phyloP scores from a whole-genome alignment of 2,113 vertebrate genomes.

The Laticauda laticaudata region DNA sequence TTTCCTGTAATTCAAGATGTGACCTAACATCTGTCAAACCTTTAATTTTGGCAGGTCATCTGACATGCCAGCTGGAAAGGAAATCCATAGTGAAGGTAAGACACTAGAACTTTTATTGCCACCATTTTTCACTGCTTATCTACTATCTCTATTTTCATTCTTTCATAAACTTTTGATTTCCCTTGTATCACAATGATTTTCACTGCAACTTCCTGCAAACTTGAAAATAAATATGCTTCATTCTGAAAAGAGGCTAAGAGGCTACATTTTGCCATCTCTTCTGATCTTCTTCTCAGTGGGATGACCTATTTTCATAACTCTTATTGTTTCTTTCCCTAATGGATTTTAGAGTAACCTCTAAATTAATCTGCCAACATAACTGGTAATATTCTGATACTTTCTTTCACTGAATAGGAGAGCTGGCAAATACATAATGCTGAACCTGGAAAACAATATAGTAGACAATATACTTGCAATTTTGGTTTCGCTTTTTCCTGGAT shows the following conservation, averaged over 20 bases:
- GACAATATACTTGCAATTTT: neutral
- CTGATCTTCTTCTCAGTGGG: slow-evolving; percentile 45
- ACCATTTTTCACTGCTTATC: slow-evolving; percentile 31
- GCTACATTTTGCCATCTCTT: slow-evolving; percentile 54
- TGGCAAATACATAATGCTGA: accelerated
- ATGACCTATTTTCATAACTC: slow-evolving; percentile 60
- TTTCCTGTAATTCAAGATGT: slow-evolving; percentile 58
- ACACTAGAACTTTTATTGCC: slow-evolving; percentile 41
- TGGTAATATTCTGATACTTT: slow-evolving; percentile 42
- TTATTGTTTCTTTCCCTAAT: slow-evolving; percentile 56
- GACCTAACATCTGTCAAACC: slow-evolving; percentile 57
- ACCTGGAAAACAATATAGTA: neutral
- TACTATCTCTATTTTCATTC: neutral
- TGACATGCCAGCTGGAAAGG: slow-evolving; percentile 42
- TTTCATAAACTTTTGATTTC: slow-evolving; percentile 35
- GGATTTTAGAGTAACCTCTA: slow-evolving; percentile 24
- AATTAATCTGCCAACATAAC: slow-evolving; percentile 45
- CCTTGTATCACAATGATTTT: slow-evolving; percentile 33
- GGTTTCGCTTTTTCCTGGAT: slow-evolving; percentile 2
- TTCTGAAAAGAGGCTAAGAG: slow-evolving; percentile 47
- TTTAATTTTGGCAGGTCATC: slow-evolving; percentile 58
- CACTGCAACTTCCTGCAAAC: slow-evolving; percentile 7
- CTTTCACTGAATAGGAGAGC: neutral
- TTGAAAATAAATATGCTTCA: slow-evolving; percentile 37
- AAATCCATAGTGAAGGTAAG: slow-evolving; percentile 52